phyloP scores from a whole-genome alignment of 2,113 vertebrate genomes.

The Lontra canadensis region DNA sequence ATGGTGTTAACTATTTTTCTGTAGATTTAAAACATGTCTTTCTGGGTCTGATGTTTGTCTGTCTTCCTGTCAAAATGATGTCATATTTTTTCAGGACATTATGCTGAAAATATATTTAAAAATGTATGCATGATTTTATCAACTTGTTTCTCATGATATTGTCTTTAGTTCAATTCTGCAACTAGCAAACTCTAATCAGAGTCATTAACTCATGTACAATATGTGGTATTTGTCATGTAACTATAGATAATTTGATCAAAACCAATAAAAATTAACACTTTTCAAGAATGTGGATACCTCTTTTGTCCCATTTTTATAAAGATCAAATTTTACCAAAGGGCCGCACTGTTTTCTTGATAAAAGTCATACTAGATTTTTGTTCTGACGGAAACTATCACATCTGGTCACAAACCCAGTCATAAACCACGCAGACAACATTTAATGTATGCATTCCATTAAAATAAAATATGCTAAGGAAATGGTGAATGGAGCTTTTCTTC shows the following conservation, averaged over 20 bases:
- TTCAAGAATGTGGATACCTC: constrained; percentile 62
- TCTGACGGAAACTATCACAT: background rate
- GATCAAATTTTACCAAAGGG: background rate
- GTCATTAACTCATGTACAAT: constrained; percentile 68
- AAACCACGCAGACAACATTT: background rate
- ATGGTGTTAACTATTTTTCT: constrained; percentile 75
- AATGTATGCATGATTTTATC: constrained; percentile 81
- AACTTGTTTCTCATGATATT: constrained; percentile 75
- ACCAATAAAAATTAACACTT: constrained; percentile 84
- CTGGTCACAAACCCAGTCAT: background rate
- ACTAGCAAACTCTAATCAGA: constrained; percentile 61
- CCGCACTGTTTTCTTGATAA: background rate
- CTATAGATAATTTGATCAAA: constrained; percentile 82
- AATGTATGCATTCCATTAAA: background rate
- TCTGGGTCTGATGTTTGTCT: constrained; percentile 66
- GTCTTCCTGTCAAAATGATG: constrained; percentile 63
- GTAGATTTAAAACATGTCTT: constrained; percentile 75
- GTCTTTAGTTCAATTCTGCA: constrained; percentile 72
- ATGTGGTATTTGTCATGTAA: constrained; percentile 74
- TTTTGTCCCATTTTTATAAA: constrained; percentile 16
- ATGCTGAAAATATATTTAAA: constrained; percentile 75
- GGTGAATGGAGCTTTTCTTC: background rate
- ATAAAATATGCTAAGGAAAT: background rate
- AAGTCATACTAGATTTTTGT: background rate
- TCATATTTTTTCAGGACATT: constrained; percentile 74